A percentile compares a stretch with the other conserved stretches of the same genome.
These are phyloP conservation scores for Syrrhaptes paradoxus DNA, from an alignment of 2,113 vertebrate genomes.

Conservation along the genomic window DNA sequence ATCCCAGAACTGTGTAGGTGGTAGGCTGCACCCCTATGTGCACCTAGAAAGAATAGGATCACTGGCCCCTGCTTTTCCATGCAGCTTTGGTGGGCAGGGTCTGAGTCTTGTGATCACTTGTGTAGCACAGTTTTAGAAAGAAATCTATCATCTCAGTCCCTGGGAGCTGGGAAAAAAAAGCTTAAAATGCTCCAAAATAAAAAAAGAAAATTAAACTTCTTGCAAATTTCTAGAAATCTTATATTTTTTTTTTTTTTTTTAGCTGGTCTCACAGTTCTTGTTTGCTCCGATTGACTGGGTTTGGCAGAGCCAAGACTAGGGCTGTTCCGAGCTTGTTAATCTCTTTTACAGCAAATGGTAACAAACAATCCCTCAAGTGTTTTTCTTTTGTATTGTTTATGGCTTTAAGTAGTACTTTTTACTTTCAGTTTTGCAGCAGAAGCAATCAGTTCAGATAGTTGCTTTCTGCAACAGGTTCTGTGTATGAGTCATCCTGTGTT, in stretches of 20 bases:
- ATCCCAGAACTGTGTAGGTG: background rate
- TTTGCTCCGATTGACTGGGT: background rate
- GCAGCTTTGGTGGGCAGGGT: background rate
- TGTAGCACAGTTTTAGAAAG: background rate
- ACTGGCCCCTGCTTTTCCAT: background rate
- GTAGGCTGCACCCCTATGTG: background rate
- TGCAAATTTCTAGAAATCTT: background rate
- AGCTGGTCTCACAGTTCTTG: background rate
- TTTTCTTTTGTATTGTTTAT: background rate
- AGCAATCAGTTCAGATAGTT: background rate
- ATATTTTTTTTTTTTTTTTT: background rate
- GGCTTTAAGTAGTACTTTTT: background rate
- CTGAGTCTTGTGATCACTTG: background rate
- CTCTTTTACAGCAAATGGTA: background rate
- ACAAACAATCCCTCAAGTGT: background rate
- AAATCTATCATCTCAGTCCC: background rate
- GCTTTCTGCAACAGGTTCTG: slow-evolving; percentile 3
- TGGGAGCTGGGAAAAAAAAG: background rate
- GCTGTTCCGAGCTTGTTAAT: background rate
- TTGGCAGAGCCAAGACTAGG: background rate
- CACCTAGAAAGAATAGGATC: background rate
- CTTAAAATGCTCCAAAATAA: background rate
- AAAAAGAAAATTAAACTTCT: background rate
- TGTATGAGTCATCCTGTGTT: background rate
- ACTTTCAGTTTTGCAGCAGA: background rate